Evolutionary conservation across 2,888 invertebrate genomes (phyloP), one percentile per base, ranked within the genome.

Genomic region (Leucoma salicis): DNA sequence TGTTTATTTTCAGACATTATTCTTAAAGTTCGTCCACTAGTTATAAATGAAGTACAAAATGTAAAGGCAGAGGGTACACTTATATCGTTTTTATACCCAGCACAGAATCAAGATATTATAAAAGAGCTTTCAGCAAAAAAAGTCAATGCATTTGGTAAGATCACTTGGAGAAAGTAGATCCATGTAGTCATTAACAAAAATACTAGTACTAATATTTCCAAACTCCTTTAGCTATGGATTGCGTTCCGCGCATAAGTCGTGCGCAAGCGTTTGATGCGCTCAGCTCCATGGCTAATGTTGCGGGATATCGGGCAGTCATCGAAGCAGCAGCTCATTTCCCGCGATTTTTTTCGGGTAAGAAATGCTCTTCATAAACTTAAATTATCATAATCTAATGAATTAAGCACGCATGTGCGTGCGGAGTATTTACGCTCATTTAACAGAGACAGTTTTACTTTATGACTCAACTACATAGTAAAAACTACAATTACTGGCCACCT

Each of bases 221-320:
- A n/a, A n/a, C 27, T 5, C 13, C 42, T 71, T 82, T 65, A 94
- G 94, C 94, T 7, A 97, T 97, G 96, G 97, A 97, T 74, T 95
- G 95, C 74, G 92, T 97, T 56, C 97, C 97, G 0, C 91, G 97
- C 36, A 97, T 97, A 57, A 94, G 95, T 52, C 90, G 97, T 48
- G 97, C 97, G 13, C 97, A 97, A 83, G 96, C 96, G 0, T 97
- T 96, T 78, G 97, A 97, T 78, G 97, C 95, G 0, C 91, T 97
- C 2, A 96, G 95, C 71, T 97, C 97, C 0, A 97, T 97, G 97
- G 96, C 96, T 0, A 97, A 97, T 73, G 95, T 97, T 52, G 92
- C 95, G 15, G 96, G 97, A 3, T 97, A 97, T 82, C 92, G 96
- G 35, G 96, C 96, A 1, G 96, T 97, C 10, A 92, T 97, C 16